Evolutionary conservation across 1,140 invertebrate genomes (phyloP).

Genomic region (Thalassaphorura encarpata): DNA sequence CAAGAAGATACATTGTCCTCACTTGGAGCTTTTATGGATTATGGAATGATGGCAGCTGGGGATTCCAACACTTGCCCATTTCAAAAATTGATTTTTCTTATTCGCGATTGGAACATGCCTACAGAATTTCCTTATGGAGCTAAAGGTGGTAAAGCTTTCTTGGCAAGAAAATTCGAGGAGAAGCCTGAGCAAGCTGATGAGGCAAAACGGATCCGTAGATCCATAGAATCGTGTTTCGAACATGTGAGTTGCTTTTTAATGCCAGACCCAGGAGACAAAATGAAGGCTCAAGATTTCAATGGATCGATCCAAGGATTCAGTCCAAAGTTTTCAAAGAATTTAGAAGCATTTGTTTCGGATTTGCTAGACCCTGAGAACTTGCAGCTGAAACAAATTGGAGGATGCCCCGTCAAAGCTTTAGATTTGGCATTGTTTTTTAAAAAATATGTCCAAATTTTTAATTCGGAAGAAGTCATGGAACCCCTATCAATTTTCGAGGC

Average conservation of each 20-base stretch:
- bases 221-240: constrained; percentile 12
- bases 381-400: neutral
- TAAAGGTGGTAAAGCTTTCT: constrained; percentile 16
- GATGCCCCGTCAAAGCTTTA: neutral
- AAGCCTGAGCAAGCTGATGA: neutral
- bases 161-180: constrained; percentile 12
- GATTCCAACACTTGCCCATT: constrained; percentile 1
- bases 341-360: constrained; percentile 8
- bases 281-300: neutral
- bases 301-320: constrained; percentile 7
- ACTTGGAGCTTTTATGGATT: constrained; percentile 11
- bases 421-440: neutral
- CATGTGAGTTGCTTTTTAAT: constrained; percentile 14
- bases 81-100: constrained; percentile 24
- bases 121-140: constrained; percentile 16
- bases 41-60: constrained; percentile 3
- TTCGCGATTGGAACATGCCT: constrained; percentile 24
- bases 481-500: constrained; percentile 10
- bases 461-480: neutral
- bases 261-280: constrained; percentile 15
- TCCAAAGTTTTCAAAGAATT: constrained; percentile 1
- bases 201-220: constrained; percentile 1
- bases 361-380: constrained; percentile 4
- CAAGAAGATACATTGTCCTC: constrained; percentile 45
- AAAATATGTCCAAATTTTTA: constrained; percentile 15